Percentiles rank a stretch among this genome's conserved stretches.
Evolutionary conservation across 2,888 invertebrate genomes (phyloP).

Genomic region (Epicampocera succincta): DNA sequence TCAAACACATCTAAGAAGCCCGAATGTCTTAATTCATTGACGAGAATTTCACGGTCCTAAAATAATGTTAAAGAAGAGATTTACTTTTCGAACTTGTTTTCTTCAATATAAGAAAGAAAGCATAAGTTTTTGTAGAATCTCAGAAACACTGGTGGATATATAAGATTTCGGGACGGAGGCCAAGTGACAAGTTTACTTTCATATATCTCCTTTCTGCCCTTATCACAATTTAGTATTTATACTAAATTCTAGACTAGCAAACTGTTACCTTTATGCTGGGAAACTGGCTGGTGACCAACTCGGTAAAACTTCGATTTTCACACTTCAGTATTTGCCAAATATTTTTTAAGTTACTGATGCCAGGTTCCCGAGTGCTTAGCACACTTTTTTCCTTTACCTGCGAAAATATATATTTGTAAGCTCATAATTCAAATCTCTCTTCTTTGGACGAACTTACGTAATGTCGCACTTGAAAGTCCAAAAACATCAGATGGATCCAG

Average conservation of each 20-base stretch:
- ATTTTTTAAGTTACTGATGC: conserved; percentile 91
- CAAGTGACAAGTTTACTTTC: too few relatives aligned
- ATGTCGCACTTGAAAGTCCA: conserved; percentile 89
- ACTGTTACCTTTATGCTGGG: conserved; percentile 89
- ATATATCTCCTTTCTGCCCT: too few relatives aligned
- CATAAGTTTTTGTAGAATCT: too few relatives aligned
- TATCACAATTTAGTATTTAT: too few relatives aligned
- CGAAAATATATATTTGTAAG: conserved; percentile 6
- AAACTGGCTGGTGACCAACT: conserved; percentile 96
- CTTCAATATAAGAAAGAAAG: background rate
- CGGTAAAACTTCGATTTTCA: conserved; percentile 93
- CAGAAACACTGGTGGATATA: too few relatives aligned
- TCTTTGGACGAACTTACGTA: conserved; percentile 76
- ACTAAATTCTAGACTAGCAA: too few relatives aligned
- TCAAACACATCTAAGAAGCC: conserved; percentile 97
- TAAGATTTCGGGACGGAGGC: too few relatives aligned
- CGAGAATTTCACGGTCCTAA: conserved; percentile 92
- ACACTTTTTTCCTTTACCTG: conserved; percentile 89
- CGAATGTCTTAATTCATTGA: conserved; percentile 92
- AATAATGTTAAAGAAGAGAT: conserved; percentile 42
- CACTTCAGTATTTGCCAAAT: conserved; percentile 97
- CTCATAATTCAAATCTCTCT: background rate
- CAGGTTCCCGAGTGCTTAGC: conserved; percentile 90
- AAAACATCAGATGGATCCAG: conserved; percentile 98
- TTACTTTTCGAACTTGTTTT: background rate